Evolutionary conservation across 2,888 invertebrate genomes (phyloP).

Genomic region (Athripsodes cinereus): DNA sequence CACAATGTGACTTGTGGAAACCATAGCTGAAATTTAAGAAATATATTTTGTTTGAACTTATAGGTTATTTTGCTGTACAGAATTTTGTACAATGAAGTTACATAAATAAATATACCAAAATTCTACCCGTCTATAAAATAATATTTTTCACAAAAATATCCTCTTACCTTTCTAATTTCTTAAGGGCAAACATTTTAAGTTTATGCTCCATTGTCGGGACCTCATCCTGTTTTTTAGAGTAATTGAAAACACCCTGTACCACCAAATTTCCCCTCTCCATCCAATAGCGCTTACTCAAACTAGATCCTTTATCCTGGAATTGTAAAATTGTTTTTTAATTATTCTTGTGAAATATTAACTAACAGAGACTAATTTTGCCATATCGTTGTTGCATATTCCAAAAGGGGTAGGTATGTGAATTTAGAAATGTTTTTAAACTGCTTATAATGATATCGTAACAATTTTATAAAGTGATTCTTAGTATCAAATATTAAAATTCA

Average conservation of each 20-base stretch:
- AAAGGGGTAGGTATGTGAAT: too few relatives aligned
- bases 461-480: too few relatives aligned
- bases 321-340: too few relatives aligned
- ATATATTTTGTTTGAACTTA: too few relatives aligned
- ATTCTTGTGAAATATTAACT: background rate
- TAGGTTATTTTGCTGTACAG: too few relatives aligned
- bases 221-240: conserved; percentile 53
- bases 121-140: too few relatives aligned
- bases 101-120: background rate
- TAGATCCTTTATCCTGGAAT: conserved; percentile 59
- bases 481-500: too few relatives aligned
- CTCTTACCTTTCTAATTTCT: conserved; percentile 62
- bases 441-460: too few relatives aligned
- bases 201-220: conserved; percentile 57
- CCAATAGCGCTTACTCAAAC: conserved; percentile 68
- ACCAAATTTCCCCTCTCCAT: conserved; percentile 69
- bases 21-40: conserved; percentile 54
- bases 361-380: too few relatives aligned
- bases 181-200: conserved; percentile 62
- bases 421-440: too few relatives aligned
- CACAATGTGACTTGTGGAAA: conserved; percentile 67
- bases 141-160: background rate
- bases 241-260: conserved; percentile 66
- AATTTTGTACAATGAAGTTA: background rate
- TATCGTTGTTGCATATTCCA: too few relatives aligned